Base-by-base conservation (phyloP, 2,113 vertebrate genomes). In the Thamnophis sirtalis region DNA sequence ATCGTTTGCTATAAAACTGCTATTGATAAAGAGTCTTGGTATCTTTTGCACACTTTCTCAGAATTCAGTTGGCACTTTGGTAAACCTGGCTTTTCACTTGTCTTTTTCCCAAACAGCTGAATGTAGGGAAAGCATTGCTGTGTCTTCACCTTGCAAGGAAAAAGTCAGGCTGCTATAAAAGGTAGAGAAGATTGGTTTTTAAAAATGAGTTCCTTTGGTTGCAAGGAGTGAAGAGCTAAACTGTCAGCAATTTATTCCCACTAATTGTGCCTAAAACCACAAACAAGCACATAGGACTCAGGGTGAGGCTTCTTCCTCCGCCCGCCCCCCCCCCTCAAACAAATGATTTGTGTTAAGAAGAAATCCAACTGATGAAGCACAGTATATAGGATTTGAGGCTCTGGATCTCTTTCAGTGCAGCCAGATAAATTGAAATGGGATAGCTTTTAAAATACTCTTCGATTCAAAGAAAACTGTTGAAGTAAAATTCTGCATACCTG, bases 181-280 rank as follows among this genome's bases (percentile, higher is more conserved):
- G 38, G 24, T n/a, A 38, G 3, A 54, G 33, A 19, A 84, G n/a
- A 55, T 8, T 33, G 68, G 8, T 49, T 21, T 86, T 50, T 58
- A 26, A 33, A 55, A 49, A 48, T 3, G 28, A 5, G 21, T 56
- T 43, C 24, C 21, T 19, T 3, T 49, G 1, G 26, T 28, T 38
- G 50, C 22, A 54, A 60, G 28, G 60, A 33, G 24, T 3, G 24
- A 22, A 60, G 9, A 55, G 38, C 80, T 54, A 9, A 22, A 4
- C 53, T 33, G 63, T 89, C 86, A 92, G 91, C 91, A 89, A 33
- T 84, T 92, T 89, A 84, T 50, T 60, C 43, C 87, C 87, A 58
- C 91, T 84, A 92, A 89, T 43, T 92, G 63, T 49, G 48, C 26
- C 50, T 89, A 51, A 58, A 92, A 89, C 87, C 68, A 85, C 87